These are phyloP conservation scores for Muraenolepis orangiensis DNA, from an alignment of 2,797 vertebrate genomes.

Conservation along the genomic window DNA sequence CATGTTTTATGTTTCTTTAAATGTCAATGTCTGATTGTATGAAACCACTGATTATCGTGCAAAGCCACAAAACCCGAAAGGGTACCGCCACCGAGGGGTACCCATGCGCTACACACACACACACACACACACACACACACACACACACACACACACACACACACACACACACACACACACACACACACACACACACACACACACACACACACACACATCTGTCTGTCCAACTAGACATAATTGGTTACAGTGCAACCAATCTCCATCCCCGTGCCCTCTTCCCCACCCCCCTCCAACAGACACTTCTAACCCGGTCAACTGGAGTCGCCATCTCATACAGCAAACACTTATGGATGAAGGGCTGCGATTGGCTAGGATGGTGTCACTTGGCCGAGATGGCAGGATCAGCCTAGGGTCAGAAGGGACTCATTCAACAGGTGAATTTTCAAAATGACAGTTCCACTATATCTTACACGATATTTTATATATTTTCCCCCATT, in stretches of 20 bases:
- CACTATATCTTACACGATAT: slow-evolving; percentile 5
- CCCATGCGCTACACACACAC: neutral
- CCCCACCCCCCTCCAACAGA: slow-evolving; percentile 79
- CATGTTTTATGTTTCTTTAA: slow-evolving; percentile 23
- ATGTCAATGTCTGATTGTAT: slow-evolving; percentile 4
- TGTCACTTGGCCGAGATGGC: slow-evolving; percentile 85
- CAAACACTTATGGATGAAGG: slow-evolving; percentile 97
- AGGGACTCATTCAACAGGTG: slow-evolving; percentile 82
- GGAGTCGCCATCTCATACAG: slow-evolving; percentile 95
- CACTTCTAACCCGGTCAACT: slow-evolving; percentile 80
- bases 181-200: slow-evolving; percentile 1
- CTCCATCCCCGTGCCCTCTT: slow-evolving; percentile 78
- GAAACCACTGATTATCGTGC: slow-evolving; percentile 3
- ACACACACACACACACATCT: slow-evolving; percentile 46
- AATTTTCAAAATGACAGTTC: slow-evolving; percentile 48
- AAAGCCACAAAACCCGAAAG: neutral
- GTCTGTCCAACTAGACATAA: slow-evolving; percentile 68
- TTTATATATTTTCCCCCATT: slow-evolving; percentile 12
- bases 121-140: slow-evolving; percentile 28
- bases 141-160: slow-evolving; percentile 22
- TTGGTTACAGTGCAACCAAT: slow-evolving; percentile 73
- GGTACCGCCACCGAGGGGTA: neutral
- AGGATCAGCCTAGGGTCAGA: slow-evolving; percentile 84
- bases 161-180: slow-evolving; percentile 39
- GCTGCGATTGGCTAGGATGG: slow-evolving; percentile 92